phyloP scores from a whole-genome alignment of 2,797 vertebrate genomes.

The Aldrovandia affinis region DNA sequence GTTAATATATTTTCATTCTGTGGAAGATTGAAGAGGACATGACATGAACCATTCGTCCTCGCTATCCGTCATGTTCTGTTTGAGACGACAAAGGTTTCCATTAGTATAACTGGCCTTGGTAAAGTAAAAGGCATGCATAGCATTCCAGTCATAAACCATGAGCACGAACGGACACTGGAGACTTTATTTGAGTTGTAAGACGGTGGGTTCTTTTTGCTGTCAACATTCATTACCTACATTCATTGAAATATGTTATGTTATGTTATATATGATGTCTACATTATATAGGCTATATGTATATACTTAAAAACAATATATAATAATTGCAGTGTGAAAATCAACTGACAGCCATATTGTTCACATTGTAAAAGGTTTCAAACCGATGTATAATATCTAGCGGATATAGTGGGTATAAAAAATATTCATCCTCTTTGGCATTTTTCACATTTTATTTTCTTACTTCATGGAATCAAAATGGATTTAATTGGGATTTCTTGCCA shows the following conservation, averaged over 20 bases:
- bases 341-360: neutral
- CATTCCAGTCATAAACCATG: neutral
- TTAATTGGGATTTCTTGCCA: too few species aligned
- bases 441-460: too few species aligned
- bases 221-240: neutral
- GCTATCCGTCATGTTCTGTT: conserved; percentile 3
- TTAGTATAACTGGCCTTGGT: neutral
- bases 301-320: neutral
- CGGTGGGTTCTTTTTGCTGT: neutral
- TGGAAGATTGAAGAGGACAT: neutral
- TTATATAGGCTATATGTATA: too few species aligned
- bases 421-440: too few species aligned
- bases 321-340: neutral
- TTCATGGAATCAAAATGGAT: too few species aligned
- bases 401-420: too few species aligned
- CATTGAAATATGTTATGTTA: neutral
- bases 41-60: neutral
- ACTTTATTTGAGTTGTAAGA: neutral
- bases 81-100: neutral
- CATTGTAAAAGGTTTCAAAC: too few species aligned
- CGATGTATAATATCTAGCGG: too few species aligned
- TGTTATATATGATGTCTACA: too few species aligned
- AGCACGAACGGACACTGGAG: neutral
- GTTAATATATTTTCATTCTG: conserved; percentile 1
- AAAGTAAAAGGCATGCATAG: neutral